Conservation (phyloP, 2,113 vertebrate species). For the Vulpes lagopus region DNA sequence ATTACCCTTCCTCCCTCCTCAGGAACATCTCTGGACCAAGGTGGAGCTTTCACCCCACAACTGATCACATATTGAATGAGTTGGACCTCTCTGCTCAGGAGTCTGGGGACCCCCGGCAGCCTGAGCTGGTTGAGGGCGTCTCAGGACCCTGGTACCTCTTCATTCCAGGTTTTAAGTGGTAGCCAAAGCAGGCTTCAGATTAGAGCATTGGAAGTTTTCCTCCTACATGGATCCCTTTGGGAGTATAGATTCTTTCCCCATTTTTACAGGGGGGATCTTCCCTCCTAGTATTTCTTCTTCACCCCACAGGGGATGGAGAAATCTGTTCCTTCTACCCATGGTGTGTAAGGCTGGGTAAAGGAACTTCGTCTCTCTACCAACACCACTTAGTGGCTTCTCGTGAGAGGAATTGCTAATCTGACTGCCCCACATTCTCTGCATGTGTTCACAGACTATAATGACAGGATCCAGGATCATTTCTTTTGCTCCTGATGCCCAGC, state of each 20-base stretch:
- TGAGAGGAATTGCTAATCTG: background rate
- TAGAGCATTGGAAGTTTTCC: background rate
- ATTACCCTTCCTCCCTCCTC: background rate
- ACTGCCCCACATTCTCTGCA: background rate
- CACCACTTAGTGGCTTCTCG: background rate
- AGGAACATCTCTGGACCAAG: background rate
- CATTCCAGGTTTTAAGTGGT: background rate
- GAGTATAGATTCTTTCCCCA: background rate
- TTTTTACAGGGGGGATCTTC: background rate
- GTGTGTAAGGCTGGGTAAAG: background rate
- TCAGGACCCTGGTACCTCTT: background rate
- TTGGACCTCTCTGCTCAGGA: background rate
- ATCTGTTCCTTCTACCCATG: background rate
- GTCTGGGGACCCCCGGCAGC: background rate
- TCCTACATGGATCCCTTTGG: background rate
- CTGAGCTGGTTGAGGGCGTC: background rate
- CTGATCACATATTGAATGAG: background rate
- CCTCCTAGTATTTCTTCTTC: background rate
- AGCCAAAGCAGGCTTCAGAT: background rate
- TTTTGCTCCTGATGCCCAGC: background rate
- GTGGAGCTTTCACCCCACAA: background rate
- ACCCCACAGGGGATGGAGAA: background rate
- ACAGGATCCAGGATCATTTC: background rate
- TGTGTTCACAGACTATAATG: background rate
- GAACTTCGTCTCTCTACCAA: background rate